Evolutionary conservation across 1,140 invertebrate species (phyloP).

Genomic region (Trissolcus basalis): DNA sequence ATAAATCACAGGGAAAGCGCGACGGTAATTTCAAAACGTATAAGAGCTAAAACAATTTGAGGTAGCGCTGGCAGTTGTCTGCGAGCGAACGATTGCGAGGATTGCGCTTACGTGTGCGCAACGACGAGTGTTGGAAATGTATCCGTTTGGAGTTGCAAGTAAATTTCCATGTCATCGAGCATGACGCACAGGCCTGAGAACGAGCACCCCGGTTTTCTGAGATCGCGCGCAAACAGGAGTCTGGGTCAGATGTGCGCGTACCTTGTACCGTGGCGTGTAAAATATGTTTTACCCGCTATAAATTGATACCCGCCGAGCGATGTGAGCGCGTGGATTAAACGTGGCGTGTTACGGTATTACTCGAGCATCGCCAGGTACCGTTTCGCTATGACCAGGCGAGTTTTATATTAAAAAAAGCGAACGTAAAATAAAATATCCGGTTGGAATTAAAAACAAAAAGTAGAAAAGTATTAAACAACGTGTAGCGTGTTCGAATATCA

Average conservation of each 20-base stretch:
- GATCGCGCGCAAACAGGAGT: conserved; percentile 45
- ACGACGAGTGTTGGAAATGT: conserved; percentile 14
- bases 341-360: conserved; percentile 31
- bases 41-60: conserved; percentile 37
- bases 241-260: conserved; percentile 37
- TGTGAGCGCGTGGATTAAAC: conserved; percentile 34
- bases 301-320: conserved; percentile 52
- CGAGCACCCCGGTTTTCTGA: conserved; percentile 47
- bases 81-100: neutral
- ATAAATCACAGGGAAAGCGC: conserved; percentile 31
- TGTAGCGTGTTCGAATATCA: conserved; percentile 4
- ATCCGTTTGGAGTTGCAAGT: conserved; percentile 25
- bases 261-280: conserved; percentile 35
- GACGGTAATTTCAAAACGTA: conserved; percentile 25
- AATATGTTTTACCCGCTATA: conserved; percentile 45
- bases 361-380: conserved; percentile 44
- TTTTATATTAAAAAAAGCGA: neutral
- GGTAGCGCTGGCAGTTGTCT: no score
- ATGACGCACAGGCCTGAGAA: conserved; percentile 45
- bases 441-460: conserved; percentile 1
- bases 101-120: neutral
- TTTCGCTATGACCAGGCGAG: conserved; percentile 12
- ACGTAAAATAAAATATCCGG: neutral
- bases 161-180: conserved; percentile 57
- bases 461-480: conserved; percentile 5